Evolutionary conservation across 2,888 invertebrate genomes (phyloP), one percentile per base, ranked within the genome.

Genomic region (Mythimna lalbum): DNA sequence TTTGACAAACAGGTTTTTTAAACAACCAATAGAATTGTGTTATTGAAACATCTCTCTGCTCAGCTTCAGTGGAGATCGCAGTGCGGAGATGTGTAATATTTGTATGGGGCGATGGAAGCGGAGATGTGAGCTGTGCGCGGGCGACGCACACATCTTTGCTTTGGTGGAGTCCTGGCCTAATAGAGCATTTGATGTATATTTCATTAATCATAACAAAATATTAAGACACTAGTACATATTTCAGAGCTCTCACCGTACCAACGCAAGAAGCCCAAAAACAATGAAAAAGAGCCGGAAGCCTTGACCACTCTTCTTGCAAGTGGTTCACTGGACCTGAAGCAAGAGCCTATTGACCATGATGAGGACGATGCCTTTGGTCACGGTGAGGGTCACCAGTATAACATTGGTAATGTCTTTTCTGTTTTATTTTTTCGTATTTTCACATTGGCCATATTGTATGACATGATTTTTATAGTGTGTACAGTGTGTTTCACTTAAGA

Each of bases 221-320:
- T 17, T 21, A 21, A 36, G 1, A 21, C 36, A 9, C 1, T 7
- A 21, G 1, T 57, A 14, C 7, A n/a, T 68, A 9, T 69, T 80
- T 5, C 55, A 95, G 95, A 92, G 77, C 75, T 93, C 2, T 95
- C 96, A 19, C 96, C 95, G 53, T 96, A 96, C 77, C 92, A 91
- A 50, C 91, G 95, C 19, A 96, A 95, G 85, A 94, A 93, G 69
- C 90, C 90, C 0, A 94, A 91, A 68, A 82, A 81, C 6, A 73
- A 79, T 0, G 83, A 84, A 14, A 90, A 92, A 52, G 95, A 95
- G 69, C 91, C 86, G 0, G 90, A 90, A 70, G 88, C 93, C 0
- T 78, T 94, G 17, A 93, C 94, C 3, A 87, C 91, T 19, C 76
- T 94, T 36, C 78, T 94, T 21, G 93, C 90, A 0, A 83, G 87